phyloP scores from a whole-genome alignment of 1,140 invertebrate genomes.

The Camponotus vicinus region DNA sequence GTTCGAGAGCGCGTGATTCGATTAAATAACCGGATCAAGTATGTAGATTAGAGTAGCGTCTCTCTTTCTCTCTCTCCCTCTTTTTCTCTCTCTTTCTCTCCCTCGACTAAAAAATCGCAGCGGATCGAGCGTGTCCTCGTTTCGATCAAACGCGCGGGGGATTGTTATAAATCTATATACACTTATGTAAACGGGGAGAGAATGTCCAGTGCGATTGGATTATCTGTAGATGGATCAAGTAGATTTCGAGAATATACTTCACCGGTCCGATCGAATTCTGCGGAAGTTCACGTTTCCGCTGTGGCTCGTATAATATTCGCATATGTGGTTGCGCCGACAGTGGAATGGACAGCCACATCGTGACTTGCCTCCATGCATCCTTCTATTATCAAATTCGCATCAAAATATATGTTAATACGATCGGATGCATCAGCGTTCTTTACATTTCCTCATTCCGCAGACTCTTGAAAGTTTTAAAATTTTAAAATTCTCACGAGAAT shows the following conservation, averaged over 20 bases:
- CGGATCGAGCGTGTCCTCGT: slow-evolving; percentile 15
- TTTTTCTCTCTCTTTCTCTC: slow-evolving; percentile 5
- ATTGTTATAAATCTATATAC: slow-evolving; percentile 53
- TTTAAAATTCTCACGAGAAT: background rate
- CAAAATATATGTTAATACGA: background rate
- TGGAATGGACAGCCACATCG: slow-evolving; percentile 27
- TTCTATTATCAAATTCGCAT: slow-evolving; percentile 35
- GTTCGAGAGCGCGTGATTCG: slow-evolving; percentile 54
- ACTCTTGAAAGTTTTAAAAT: background rate
- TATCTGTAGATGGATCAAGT: slow-evolving; percentile 31
- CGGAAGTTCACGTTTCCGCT: slow-evolving; percentile 30
- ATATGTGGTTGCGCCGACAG: slow-evolving; percentile 12
- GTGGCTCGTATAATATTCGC: slow-evolving; percentile 40
- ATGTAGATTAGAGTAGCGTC: slow-evolving; percentile 48
- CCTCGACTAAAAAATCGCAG: slow-evolving; percentile 3
- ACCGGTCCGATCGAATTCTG: slow-evolving; percentile 35
- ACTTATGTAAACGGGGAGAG: slow-evolving; percentile 36
- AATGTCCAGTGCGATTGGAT: slow-evolving; percentile 24
- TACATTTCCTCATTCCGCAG: background rate
- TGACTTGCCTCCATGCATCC: background rate
- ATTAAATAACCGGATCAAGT: slow-evolving; percentile 62
- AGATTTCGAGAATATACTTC: slow-evolving; percentile 13
- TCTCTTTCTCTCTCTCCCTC: background rate
- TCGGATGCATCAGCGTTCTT: background rate
- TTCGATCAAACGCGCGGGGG: background rate